Conservation (phyloP, 2,888 invertebrate species). For the Protodeltote pygarga region DNA sequence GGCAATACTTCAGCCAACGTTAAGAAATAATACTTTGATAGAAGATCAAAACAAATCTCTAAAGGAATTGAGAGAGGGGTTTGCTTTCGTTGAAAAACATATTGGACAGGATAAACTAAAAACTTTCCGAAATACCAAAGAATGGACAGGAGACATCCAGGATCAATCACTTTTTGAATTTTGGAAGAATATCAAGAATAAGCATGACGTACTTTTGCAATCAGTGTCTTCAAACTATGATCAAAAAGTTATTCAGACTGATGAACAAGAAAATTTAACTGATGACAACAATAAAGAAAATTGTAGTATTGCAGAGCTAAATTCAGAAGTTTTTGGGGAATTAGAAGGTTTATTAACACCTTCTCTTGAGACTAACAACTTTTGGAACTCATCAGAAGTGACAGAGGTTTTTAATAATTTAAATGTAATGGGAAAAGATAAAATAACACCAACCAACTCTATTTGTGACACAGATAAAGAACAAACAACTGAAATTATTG, state of each 20-base stretch:
- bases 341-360: background rate
- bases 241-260: background rate
- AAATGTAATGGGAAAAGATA: slow-evolving; percentile 1
- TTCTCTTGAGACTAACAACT: background rate
- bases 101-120: background rate
- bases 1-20: background rate
- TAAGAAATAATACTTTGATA: too few relatives aligned
- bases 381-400: slow-evolving; percentile 1
- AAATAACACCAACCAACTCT: background rate
- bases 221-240: background rate
- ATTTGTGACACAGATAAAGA: too few relatives aligned
- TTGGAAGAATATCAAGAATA: background rate
- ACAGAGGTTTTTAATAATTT: slow-evolving; percentile 3
- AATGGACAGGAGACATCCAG: background rate
- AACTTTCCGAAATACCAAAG: background rate
- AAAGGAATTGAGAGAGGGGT: background rate
- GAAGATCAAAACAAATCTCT: background rate
- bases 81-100: background rate
- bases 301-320: background rate
- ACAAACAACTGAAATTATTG: background rate
- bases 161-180: background rate
- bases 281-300: slow-evolving; percentile 4
- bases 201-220: background rate
- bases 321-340: slow-evolving; percentile 2
- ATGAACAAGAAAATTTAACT: slow-evolving; percentile 1